Base-by-base conservation (phyloP, 2,797 vertebrate species). In the Eurystomus glaucurus region DNA sequence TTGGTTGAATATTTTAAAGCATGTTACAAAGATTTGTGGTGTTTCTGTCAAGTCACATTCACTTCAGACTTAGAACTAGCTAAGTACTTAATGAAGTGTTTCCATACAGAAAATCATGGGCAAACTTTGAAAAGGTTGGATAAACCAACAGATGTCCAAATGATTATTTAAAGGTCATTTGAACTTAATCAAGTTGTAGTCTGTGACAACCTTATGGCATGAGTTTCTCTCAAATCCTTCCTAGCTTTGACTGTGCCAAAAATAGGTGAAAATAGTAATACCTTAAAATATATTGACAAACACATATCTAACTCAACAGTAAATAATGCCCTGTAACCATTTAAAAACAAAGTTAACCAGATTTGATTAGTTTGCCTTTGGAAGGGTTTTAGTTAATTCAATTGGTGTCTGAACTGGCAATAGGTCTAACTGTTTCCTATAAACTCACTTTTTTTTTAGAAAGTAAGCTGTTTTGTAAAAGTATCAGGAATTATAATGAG, bases 121-220 rank as follows among this genome's bases (percentile, higher is more conserved):
- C 37, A 91, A 87, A 64, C n/a, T 92, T 89, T 45, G 45, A 57
- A 92, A 89, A 78, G 41, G 50, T 78, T 91, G 68, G 60, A 58
- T 85, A 95, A 97, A 74, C 48, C 51, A 93, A 66, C 70, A 93
- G 25, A 85, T 72, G 46, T 82, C 68, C 75, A 80, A 94, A 88
- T 29, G 19, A 91, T 86, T 81, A 90, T 91, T 85, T 90, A 94
- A 88, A 95, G 52, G 33, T 88, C 71, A 37, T 69, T 95, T 83
- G 61, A 95, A 78, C 37, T 71, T 68, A 74, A 20, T 81, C 14
- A 85, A 64, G 22, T 39, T 71, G 21, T 70, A 28, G 35, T 95
- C 83, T 0, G 0, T 57, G 69, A 78, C 71, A 84, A 26, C 9
- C 6, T 95, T 58, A 41, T 39, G 23, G 57, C 50, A 79, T 58